phyloP scores from a whole-genome alignment of 1,140 invertebrate species.

The Zophobas morio region DNA sequence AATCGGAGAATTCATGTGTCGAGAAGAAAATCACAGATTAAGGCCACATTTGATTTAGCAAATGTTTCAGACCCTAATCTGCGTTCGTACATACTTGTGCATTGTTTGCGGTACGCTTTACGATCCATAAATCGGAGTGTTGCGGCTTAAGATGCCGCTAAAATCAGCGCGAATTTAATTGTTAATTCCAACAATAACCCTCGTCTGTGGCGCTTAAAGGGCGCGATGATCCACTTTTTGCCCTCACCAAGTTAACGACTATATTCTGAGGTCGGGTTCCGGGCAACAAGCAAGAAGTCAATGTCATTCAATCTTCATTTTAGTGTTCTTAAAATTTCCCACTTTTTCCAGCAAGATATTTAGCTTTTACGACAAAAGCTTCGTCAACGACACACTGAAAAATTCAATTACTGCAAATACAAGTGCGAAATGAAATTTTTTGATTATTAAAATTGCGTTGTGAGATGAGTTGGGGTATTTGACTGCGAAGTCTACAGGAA shows the following conservation, averaged over 20 bases:
- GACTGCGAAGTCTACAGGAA: background rate
- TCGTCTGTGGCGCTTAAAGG: conserved; percentile 3
- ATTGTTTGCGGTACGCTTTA: background rate
- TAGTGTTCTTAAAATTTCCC: background rate
- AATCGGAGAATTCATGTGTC: no score
- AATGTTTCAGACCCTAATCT: background rate
- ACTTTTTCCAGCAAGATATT: conserved; percentile 27
- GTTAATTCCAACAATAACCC: conserved; percentile 18
- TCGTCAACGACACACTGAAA: conserved; percentile 38
- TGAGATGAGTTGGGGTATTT: background rate
- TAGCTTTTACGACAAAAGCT: conserved; percentile 41
- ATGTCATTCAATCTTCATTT: conserved; percentile 44
- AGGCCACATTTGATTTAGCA: background rate
- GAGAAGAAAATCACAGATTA: no score
- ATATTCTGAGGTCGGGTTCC: conserved; percentile 24
- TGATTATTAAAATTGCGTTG: conserved; percentile 39
- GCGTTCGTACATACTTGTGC: background rate
- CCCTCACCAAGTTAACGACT: conserved; percentile 7
- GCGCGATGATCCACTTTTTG: background rate
- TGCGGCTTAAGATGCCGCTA: background rate
- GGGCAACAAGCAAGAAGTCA: conserved; percentile 15
- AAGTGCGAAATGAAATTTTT: conserved; percentile 44
- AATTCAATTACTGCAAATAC: conserved; percentile 45
- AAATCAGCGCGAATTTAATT: conserved; percentile 10
- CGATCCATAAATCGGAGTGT: conserved; percentile 4